These are phyloP conservation scores for Neolamprologus devosi DNA, from an alignment of 2,113 vertebrate species.

Conservation along the genomic window DNA sequence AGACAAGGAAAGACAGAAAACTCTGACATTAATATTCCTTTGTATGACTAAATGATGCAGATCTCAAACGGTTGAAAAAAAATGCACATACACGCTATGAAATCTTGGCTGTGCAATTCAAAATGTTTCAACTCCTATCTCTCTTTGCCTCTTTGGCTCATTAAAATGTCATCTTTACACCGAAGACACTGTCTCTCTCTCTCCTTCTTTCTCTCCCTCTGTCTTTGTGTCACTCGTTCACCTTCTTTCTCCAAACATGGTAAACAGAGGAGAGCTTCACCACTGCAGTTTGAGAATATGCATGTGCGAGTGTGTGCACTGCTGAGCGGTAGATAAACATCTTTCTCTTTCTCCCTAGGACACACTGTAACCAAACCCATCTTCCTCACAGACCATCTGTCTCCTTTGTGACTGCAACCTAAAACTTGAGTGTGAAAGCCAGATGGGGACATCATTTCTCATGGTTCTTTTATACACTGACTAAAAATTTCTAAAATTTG, in stretches of 20 bases:
- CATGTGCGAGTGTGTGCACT: background rate
- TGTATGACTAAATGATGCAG: background rate
- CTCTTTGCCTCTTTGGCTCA: slow-evolving; percentile 8
- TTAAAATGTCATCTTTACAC: slow-evolving; percentile 38
- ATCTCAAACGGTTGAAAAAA: background rate
- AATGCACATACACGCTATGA: background rate
- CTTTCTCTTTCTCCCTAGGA: slow-evolving; percentile 10
- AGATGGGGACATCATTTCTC: slow-evolving; percentile 10
- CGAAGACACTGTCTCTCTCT: background rate
- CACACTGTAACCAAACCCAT: slow-evolving; percentile 32
- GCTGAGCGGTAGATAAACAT: slow-evolving; percentile 46
- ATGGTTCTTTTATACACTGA: background rate
- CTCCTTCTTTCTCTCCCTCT: background rate
- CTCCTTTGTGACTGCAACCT: slow-evolving; percentile 30
- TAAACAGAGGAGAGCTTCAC: slow-evolving; percentile 31
- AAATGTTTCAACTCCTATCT: background rate
- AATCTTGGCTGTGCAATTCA: background rate
- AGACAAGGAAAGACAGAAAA: background rate
- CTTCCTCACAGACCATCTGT: slow-evolving; percentile 44
- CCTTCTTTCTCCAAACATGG: slow-evolving; percentile 63
- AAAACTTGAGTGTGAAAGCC: slow-evolving; percentile 27
- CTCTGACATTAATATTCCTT: background rate
- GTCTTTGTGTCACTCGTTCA: slow-evolving; percentile 22
- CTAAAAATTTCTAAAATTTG: slow-evolving; percentile 7
- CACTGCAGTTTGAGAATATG: background rate